These are phyloP conservation scores for Salvelinus sp. DNA, from an alignment of 2,113 vertebrate genomes.

Conservation along the genomic window DNA sequence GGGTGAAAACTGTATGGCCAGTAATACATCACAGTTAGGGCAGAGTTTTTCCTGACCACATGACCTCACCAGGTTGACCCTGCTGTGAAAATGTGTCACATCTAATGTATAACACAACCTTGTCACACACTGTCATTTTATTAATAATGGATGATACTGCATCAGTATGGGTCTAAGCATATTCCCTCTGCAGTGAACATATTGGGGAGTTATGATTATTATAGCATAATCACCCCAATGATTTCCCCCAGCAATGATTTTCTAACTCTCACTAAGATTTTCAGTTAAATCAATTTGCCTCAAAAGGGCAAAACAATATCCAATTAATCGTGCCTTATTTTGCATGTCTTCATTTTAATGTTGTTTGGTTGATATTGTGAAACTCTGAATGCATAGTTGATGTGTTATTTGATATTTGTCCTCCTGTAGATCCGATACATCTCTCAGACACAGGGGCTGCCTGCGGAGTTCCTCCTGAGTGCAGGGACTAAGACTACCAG, in stretches of 20 bases:
- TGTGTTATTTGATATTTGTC: slow-evolving; percentile 11
- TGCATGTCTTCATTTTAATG: slow-evolving; percentile 77
- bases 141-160: neutral
- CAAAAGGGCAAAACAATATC: neutral
- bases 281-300: neutral
- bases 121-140: neutral
- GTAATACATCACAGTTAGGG: no score
- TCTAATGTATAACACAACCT: no score
- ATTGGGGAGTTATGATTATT: neutral
- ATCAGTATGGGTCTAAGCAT: no score
- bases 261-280: neutral
- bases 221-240: neutral
- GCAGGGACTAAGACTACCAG: slow-evolving; percentile 97
- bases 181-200: neutral
- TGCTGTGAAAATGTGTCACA: no score
- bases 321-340: neutral
- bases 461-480: slow-evolving; percentile 96
- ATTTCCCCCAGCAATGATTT: neutral
- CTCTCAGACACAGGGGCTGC: slow-evolving; percentile 97
- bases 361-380: slow-evolving; percentile 87
- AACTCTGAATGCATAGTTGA: slow-evolving; percentile 52
- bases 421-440: slow-evolving; percentile 94
- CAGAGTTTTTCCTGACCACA: no score
- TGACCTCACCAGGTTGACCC: no score
- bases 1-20: no score